phyloP scores from a whole-genome alignment of 2,797 vertebrate genomes.

The Sandelia bainsii region DNA sequence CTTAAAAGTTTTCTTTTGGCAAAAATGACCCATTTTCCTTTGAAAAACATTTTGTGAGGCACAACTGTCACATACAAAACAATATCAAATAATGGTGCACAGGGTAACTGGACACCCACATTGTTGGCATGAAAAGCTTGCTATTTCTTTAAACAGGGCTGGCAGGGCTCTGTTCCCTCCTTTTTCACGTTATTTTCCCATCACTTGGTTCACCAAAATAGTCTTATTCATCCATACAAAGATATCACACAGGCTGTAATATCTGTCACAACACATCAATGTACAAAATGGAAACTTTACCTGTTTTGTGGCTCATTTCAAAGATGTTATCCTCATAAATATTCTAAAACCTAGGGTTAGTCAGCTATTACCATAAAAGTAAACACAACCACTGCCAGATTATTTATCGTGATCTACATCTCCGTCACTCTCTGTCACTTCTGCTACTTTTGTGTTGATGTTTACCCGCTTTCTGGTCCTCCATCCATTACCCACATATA shows the following conservation, averaged over 20 bases:
- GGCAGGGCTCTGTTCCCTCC: neutral
- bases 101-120: neutral
- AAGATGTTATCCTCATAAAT: constrained; percentile 28
- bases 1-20: neutral
- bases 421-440: constrained; percentile 22
- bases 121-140: neutral
- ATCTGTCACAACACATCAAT: constrained; percentile 39
- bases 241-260: neutral
- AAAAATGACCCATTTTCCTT: neutral
- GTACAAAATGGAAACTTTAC: constrained; percentile 20
- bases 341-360: constrained; percentile 29
- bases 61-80: neutral
- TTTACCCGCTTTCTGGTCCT: constrained; percentile 39
- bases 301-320: constrained; percentile 25
- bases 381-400: constrained; percentile 27
- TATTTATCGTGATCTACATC: constrained; percentile 26
- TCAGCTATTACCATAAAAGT: constrained; percentile 40
- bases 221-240: constrained; percentile 7
- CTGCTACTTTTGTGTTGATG: constrained; percentile 29
- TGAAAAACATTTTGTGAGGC: neutral
- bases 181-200: constrained; percentile 1
- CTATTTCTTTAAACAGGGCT: constrained; percentile 11
- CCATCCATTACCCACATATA: constrained; percentile 35
- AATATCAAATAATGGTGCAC: neutral
- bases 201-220: neutral